Evolutionary conservation across 2,888 invertebrate genomes (phyloP).

Genomic region (Euspilapteryx auroguttella): DNA sequence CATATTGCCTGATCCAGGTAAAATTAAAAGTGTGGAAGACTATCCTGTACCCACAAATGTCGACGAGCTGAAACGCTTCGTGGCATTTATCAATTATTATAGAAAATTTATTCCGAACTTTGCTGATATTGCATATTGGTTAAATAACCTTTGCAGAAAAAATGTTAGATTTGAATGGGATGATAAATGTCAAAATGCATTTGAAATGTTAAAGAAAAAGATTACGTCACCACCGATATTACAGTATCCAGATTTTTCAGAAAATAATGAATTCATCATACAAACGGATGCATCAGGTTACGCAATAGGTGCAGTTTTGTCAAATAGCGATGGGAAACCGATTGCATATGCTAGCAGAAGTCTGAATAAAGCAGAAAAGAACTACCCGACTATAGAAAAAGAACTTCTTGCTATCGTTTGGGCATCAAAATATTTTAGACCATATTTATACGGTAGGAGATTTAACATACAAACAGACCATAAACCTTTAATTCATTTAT

Average conservation of each 20-base stretch:
- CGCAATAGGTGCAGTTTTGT: background rate
- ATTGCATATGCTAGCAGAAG: background rate
- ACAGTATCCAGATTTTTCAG: constrained; percentile 1
- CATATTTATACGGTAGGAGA: background rate
- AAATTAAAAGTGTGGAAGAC: constrained; percentile 2
- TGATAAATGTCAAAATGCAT: background rate
- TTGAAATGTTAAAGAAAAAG: background rate
- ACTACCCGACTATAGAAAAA: background rate
- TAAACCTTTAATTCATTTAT: background rate
- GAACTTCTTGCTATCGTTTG: background rate
- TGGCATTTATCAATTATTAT: constrained; percentile 8
- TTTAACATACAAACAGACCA: background rate
- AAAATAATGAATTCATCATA: constrained; percentile 1
- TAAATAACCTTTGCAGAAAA: constrained; percentile 6
- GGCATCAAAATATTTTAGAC: constrained; percentile 1
- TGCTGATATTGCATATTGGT: constrained; percentile 6
- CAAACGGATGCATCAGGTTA: constrained; percentile 2
- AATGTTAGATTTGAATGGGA: background rate
- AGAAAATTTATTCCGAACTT: constrained; percentile 9
- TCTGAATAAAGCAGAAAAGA: constrained; percentile 1
- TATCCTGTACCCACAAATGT: constrained; percentile 7
- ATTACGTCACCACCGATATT: background rate
- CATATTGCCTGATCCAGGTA: constrained; percentile 5
- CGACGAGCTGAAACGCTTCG: constrained; percentile 6
- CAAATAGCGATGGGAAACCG: background rate